Evolutionary conservation across 2,113 vertebrate species (phyloP).

Genomic region (Sporophila hypoxantha): DNA sequence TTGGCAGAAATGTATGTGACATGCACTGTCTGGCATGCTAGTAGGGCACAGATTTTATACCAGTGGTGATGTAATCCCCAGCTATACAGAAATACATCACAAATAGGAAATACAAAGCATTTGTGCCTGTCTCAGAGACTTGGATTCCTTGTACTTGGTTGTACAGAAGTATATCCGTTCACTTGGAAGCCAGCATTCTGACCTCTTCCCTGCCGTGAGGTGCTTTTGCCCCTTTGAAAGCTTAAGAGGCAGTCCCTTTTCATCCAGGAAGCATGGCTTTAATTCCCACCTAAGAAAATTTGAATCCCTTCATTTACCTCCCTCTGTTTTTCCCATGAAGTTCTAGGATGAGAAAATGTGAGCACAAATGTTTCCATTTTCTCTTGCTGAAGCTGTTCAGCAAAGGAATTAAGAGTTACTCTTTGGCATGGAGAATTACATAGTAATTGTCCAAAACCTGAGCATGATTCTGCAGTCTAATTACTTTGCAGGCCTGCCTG

Average conservation of each 20-base stretch:
- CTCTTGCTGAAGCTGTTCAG: not conserved
- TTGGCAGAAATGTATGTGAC: not conserved
- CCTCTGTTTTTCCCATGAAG: slow-evolving; percentile 36
- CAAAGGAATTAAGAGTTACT: not conserved
- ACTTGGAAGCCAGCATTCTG: not conserved
- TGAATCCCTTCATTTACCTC: slow-evolving; percentile 32
- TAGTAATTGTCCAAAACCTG: not conserved
- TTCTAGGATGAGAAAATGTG: not conserved
- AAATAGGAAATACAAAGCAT: not conserved
- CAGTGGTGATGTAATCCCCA: not conserved
- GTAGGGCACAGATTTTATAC: not conserved
- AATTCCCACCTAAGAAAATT: slow-evolving; percentile 23
- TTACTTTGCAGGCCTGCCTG: not conserved
- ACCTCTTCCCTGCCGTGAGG: slow-evolving; percentile 23
- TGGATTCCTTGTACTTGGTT: not conserved
- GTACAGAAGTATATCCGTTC: not conserved
- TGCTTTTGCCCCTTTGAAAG: slow-evolving; percentile 28
- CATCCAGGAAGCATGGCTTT: not conserved
- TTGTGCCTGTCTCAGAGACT: not conserved
- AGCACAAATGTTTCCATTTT: slow-evolving; percentile 23
- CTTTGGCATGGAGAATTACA: not conserved
- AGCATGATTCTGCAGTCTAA: not conserved
- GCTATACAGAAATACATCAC: not conserved
- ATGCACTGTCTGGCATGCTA: not conserved
- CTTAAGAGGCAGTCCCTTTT: slow-evolving; percentile 21